Evolutionary conservation across 2,113 vertebrate genomes (phyloP), one percentile per base, ranked within the genome.

Genomic region (Hirundichthys speculiger): DNA sequence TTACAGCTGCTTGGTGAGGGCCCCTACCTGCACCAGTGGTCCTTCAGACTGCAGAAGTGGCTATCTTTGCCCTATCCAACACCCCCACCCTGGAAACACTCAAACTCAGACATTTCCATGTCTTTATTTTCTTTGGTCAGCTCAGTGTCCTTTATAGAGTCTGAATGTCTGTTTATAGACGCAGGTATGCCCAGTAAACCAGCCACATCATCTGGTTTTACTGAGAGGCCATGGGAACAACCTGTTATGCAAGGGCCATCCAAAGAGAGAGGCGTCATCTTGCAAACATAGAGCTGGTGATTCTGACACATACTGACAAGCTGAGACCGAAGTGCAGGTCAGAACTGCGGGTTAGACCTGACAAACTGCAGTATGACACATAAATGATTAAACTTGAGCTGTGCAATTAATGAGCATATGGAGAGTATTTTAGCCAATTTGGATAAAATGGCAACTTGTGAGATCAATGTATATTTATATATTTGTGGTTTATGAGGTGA

Each of bases 61-160:
- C 47, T 57, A 73, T 72, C 71, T 34, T 52, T 57, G 21, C 62
- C 49, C 59, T 40, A 38, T 70, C 54, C 58, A 58, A 85, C 82
- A 75, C 69, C 65, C 55, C 59, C 73, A 69, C 71, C 70, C 74
- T 90, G 84, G 82, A 91, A 88, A 83, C 72, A 79, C 67, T 69
- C 77, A 65, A 77, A 65, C 67, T 2, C 46, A 74, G 45, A 71
- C 57, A 54, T 83, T 84, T 85, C 70, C 54, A 0, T 58, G 41
- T 73, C 68, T 83, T 75, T 88, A 63, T 91, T 90, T 90, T 76
- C 70, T 57, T 87, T 81, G 77, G 80, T 81, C 40, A 73, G 50
- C 21, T 56, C 9, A 5, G 70, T 74, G 77, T 72, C 75, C 58
- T 82, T 81, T 69, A 85, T 69, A 82, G 72, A 79, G 71, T 77